A percentile compares a stretch with the other conserved stretches of the same genome.
These are phyloP conservation scores for Aspiorhynchus laticeps DNA, from an alignment of 2,113 vertebrate species.

Conservation along the genomic window DNA sequence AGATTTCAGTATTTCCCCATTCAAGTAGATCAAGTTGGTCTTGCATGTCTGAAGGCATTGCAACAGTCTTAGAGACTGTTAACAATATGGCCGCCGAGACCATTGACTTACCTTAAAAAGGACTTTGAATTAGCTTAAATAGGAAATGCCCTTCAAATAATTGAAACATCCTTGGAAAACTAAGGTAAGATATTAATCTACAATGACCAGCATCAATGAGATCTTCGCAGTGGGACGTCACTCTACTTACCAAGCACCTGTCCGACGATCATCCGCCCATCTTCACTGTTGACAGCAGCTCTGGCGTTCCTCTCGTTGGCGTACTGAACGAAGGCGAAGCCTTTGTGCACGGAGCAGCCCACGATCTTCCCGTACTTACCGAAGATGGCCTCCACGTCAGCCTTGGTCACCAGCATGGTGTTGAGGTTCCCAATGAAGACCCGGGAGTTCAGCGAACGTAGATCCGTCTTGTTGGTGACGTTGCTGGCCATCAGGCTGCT, in stretches of 20 bases:
- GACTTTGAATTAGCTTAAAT: background rate
- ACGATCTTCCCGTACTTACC: conserved; percentile 90
- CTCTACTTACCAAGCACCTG: conserved; percentile 78
- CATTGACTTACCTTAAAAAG: background rate
- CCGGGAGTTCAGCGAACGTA: conserved; percentile 88
- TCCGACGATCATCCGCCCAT: conserved; percentile 88
- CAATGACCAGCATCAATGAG: background rate
- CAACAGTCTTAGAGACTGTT: background rate
- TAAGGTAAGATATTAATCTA: background rate
- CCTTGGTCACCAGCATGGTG: conserved; percentile 90
- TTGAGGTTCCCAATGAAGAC: conserved; percentile 94
- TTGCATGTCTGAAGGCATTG: background rate
- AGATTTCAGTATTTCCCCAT: background rate
- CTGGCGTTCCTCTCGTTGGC: conserved; percentile 86
- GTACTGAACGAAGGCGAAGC: conserved; percentile 89
- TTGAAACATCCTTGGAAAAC: background rate
- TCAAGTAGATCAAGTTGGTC: background rate
- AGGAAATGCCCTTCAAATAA: background rate
- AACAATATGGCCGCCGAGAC: background rate
- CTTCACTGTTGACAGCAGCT: conserved; percentile 82
- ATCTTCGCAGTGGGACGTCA: background rate
- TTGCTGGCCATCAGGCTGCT: conserved; percentile 84
- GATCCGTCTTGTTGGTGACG: conserved; percentile 92
- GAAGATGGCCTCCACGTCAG: conserved; percentile 90
- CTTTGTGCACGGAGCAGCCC: conserved; percentile 91